A percentile compares a stretch with the other conserved stretches of the same genome.
These are phyloP conservation scores for Phoxinus phoxinus DNA, from an alignment of 2,113 vertebrate genomes.

Conservation along the genomic window DNA sequence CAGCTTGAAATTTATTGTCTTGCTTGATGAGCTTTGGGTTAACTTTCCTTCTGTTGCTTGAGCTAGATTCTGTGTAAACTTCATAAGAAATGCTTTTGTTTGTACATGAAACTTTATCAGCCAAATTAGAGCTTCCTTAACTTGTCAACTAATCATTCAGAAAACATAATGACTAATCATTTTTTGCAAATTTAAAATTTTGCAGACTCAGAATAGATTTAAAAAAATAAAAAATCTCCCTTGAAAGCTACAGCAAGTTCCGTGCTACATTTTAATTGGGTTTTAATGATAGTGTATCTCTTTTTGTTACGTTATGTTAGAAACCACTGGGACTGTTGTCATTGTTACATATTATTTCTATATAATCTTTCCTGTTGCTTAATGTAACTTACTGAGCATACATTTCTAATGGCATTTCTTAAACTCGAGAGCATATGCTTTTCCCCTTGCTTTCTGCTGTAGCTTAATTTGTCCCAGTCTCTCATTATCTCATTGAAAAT, in stretches of 20 bases:
- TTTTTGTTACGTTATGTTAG: constrained; percentile 19
- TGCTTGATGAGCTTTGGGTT: not conserved
- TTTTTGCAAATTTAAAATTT: not conserved
- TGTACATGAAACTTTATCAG: not conserved
- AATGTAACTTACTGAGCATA: not conserved
- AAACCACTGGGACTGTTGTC: constrained; percentile 34
- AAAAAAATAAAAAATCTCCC: not conserved
- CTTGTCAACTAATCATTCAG: not conserved
- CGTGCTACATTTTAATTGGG: constrained; percentile 69
- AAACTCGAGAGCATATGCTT: constrained; percentile 8
- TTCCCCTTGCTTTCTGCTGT: not conserved
- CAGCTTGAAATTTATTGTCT: not conserved
- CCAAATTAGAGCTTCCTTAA: not conserved
- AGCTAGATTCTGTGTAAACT: not conserved
- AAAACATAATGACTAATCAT: not conserved
- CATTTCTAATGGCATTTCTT: constrained; percentile 15
- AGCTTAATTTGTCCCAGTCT: constrained; percentile 14
- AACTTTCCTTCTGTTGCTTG: not conserved
- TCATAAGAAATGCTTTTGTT: not conserved
- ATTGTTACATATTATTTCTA: constrained; percentile 44
- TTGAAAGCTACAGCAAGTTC: constrained; percentile 60
- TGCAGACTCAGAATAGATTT: not conserved
- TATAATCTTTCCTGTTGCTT: constrained; percentile 33
- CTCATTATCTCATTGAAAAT: constrained; percentile 40
- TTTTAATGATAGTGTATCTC: constrained; percentile 59